Percentiles rank a stretch among this genome's conserved stretches.
Conservation (phyloP, 2,113 vertebrate species). For the Pelecanoides urinatrix region DNA sequence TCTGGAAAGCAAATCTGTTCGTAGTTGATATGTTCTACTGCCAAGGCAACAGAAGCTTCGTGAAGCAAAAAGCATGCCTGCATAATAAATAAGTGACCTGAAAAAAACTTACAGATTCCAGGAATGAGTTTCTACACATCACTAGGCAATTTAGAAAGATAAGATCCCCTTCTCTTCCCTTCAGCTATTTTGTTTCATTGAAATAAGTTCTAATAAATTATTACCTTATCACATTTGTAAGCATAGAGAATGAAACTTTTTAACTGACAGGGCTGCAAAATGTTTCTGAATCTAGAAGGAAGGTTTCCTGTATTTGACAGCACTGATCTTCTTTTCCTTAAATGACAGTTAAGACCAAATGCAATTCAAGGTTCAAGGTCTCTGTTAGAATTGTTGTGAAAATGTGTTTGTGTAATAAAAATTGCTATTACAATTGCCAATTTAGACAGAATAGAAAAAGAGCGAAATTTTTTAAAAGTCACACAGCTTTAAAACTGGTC, state of each 20-base stretch:
- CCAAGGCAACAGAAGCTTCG: slow-evolving; percentile 51
- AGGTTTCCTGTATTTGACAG: neutral
- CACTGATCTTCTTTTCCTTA: neutral
- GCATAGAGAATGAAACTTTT: neutral
- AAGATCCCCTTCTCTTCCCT: neutral
- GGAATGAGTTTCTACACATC: neutral
- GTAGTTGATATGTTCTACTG: slow-evolving; percentile 46
- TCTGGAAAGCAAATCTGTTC: slow-evolving; percentile 57
- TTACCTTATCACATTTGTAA: neutral
- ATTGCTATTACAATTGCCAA: neutral
- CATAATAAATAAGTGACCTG: slow-evolving; percentile 40
- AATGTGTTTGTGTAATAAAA: neutral
- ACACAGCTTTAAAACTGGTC: neutral
- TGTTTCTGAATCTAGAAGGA: neutral
- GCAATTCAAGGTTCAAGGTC: neutral
- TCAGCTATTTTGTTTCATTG: neutral
- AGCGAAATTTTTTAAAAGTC: neutral
- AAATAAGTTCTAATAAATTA: neutral
- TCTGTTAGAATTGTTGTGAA: neutral
- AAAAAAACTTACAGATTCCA: neutral
- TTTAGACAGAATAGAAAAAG: neutral
- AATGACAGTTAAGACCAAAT: neutral
- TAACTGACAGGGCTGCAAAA: neutral
- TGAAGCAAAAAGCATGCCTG: slow-evolving; percentile 74
- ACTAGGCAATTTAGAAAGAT: neutral